Base-by-base conservation (phyloP, 2,888 invertebrate genomes). In the Myopa tessellatipennis region DNA sequence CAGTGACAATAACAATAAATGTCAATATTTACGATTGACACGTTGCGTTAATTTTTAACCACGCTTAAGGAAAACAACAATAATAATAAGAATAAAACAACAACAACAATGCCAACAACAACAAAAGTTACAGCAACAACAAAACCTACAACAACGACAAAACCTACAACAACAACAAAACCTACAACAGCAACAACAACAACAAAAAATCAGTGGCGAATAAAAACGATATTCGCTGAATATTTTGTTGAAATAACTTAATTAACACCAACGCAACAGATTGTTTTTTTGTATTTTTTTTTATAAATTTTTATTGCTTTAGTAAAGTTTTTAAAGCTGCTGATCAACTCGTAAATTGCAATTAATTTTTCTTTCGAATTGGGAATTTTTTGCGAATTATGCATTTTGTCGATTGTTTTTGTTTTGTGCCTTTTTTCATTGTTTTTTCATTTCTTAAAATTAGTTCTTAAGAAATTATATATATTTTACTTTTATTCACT, bases 311-410 rank as follows among this genome's bases (percentile, higher is more conserved):
- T 50, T 50, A 26, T 10, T 12, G 26, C 14, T 73, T 73, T 73
- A 38, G 67, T 58, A 10, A 55, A 38, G 63, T 61, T 73, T 74
- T 18, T 61, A 18, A 18, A 55, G 67, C 74, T 40, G 61, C 26
- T 12, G 55, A 18, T 34, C 55, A 14, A 40, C 26, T 68, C 74
- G 58, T 75, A 75, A 75, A 75, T 75, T 75, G 75, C 75, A 75
- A 75, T 75, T 75, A 75, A 69, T 60, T 75, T 75, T 40, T 68
- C 50, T 69, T 18, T 69, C 12, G 38, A 40, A 40, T 67, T 34
- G 67, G 3, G 26, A 26, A 26, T 65, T 26, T 65, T 65, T 34
- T 34, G 14, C 36, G 26, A 12, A 12, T 26, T 65, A 7, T 65
- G n/a, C 14, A 65, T 65, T 67, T 36, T 67, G 14, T 67, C 5